Percentiles rank a stretch among this genome's conserved stretches.
Conservation (phyloP, 1,140 invertebrate species). For the Yoshiicerus persimilis region DNA sequence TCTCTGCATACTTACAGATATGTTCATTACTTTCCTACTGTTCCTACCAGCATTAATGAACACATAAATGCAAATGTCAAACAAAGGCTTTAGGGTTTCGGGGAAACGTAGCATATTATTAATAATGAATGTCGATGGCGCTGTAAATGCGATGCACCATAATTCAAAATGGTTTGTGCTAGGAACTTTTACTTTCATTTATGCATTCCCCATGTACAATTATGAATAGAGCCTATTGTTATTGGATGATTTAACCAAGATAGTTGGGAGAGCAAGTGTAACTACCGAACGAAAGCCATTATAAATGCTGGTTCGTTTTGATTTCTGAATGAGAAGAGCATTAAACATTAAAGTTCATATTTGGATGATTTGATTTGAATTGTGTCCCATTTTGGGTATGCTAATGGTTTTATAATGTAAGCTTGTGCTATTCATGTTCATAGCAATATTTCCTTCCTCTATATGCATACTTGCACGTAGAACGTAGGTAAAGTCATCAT, state of each 20-base stretch:
- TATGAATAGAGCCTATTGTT: not conserved
- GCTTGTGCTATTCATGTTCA: not conserved
- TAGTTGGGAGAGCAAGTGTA: not conserved
- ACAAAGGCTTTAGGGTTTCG: not conserved
- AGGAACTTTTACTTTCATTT: not conserved
- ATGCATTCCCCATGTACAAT: no score
- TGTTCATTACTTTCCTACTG: not conserved
- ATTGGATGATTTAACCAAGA: not conserved
- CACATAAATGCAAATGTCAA: not conserved
- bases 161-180: not conserved
- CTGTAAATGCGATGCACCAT: not conserved
- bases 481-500: not conserved
- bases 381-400: not conserved
- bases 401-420: not conserved
- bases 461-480: not conserved
- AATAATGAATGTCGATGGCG: not conserved
- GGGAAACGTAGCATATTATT: not conserved
- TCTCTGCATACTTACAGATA: not conserved
- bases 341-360: not conserved
- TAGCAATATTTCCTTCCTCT: not conserved
- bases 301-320: not conserved
- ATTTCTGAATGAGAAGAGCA: not conserved
- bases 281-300: not conserved
- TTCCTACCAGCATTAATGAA: not conserved
- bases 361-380: not conserved